A percentile compares a stretch with the other conserved stretches of the same genome.
These are phyloP conservation scores for Python bivittatus DNA, from an alignment of 2,113 vertebrate species.

Conservation along the genomic window DNA sequence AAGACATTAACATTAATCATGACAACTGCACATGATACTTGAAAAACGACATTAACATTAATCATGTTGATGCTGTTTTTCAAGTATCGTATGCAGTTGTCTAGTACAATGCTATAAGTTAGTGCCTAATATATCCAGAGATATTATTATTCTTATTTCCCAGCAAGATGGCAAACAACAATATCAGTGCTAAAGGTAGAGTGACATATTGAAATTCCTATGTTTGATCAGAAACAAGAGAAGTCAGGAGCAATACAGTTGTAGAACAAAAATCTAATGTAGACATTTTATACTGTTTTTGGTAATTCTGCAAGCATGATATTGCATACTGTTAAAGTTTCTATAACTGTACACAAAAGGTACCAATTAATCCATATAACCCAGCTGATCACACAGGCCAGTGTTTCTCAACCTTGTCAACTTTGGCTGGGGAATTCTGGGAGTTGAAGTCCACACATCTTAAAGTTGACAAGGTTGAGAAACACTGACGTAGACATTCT, in stretches of 20 bases:
- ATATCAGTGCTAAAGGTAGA: neutral
- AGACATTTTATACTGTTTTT: too few species aligned
- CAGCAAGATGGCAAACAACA: neutral
- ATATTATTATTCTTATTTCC: neutral
- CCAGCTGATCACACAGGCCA: too few species aligned
- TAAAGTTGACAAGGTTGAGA: too few species aligned
- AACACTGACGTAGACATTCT: too few species aligned
- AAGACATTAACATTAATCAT: neutral
- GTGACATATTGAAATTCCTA: too few species aligned
- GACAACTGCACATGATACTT: too few species aligned
- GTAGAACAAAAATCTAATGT: neutral
- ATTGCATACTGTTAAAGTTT: neutral
- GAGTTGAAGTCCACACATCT: too few species aligned
- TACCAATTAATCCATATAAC: neutral
- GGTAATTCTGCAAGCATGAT: neutral
- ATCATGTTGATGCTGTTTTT: constrained; percentile 8
- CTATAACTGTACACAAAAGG: neutral
- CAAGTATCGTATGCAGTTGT: neutral
- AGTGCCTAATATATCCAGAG: neutral
- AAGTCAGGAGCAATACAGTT: neutral
- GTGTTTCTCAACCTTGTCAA: too few species aligned
- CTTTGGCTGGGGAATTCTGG: too few species aligned
- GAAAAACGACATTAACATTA: neutral
- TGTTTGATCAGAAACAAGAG: too few species aligned
- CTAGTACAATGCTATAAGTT: neutral